phyloP scores from a whole-genome alignment of 1,140 invertebrate species.

The Sogatella furcifera region DNA sequence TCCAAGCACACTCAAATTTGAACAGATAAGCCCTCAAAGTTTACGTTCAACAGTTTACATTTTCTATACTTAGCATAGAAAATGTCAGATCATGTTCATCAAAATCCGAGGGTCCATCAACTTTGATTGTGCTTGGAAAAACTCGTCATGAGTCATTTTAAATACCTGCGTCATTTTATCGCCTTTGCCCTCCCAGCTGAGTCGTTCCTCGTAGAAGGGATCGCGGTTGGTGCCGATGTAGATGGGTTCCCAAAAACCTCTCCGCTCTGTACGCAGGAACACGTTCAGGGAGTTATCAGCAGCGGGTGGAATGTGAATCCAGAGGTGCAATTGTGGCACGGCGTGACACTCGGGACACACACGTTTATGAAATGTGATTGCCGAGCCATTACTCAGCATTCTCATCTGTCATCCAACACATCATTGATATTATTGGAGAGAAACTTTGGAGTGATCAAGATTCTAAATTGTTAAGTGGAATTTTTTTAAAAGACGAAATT shows the following conservation, averaged over 20 bases:
- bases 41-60: no score
- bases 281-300: constrained; percentile 60
- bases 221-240: constrained; percentile 78
- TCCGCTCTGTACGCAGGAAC: constrained; percentile 74
- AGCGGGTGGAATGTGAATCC: constrained; percentile 48
- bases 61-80: no score
- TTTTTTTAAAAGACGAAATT: no score
- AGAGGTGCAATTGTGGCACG: constrained; percentile 73
- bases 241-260: constrained; percentile 81
- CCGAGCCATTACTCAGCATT: constrained; percentile 64
- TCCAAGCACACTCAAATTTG: no score
- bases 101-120: no score
- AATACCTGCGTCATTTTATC: constrained; percentile 93
- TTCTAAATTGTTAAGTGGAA: no score
- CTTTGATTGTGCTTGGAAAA: no score
- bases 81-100: no score
- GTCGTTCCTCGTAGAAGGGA: constrained; percentile 76
- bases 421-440: no score
- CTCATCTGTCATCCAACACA: constrained; percentile 35
- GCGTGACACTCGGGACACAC: constrained; percentile 80
- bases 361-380: constrained; percentile 84
- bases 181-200: constrained; percentile 82
- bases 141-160: no score
- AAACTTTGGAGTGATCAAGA: no score
- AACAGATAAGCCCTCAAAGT: no score